Evolutionary conservation across 2,113 vertebrate species (phyloP).

Genomic region (Oriolus oriolus): DNA sequence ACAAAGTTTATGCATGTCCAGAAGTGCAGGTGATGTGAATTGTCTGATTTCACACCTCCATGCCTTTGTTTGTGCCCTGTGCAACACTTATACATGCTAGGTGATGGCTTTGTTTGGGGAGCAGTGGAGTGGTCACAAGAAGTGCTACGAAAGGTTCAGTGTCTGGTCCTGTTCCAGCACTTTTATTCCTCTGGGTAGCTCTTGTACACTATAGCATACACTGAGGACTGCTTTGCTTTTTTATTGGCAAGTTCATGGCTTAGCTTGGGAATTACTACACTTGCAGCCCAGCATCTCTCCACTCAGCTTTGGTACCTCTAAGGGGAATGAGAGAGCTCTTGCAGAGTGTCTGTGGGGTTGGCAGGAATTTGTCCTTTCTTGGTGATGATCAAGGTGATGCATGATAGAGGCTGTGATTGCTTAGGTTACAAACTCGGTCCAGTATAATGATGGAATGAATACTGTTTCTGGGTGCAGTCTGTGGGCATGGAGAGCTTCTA

Average conservation of each 20-base stretch:
- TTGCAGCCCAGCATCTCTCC: not conserved
- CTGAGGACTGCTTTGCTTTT: not conserved
- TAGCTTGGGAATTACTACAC: not conserved
- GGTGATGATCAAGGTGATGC: not conserved
- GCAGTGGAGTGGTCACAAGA: not conserved
- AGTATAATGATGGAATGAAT: not conserved
- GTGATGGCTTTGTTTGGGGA: not conserved
- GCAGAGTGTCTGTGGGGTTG: not conserved
- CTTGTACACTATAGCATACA: not conserved
- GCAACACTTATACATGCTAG: not conserved
- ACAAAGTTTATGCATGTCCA: not conserved
- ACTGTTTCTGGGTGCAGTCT: not conserved
- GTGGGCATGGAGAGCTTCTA: not conserved
- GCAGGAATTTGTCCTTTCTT: not conserved
- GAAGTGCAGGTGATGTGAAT: not conserved
- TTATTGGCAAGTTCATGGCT: not conserved
- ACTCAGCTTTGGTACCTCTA: not conserved
- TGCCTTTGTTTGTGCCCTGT: not conserved
- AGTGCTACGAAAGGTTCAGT: rapidly evolving
- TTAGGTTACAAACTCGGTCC: not conserved
- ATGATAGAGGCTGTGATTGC: not conserved
- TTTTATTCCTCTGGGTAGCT: not conserved
- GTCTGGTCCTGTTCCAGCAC: not conserved
- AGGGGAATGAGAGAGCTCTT: not conserved
- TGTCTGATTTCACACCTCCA: not conserved